Evolutionary conservation across 2,888 invertebrate genomes (phyloP), one percentile per base, ranked within the genome.

Genomic region (Andrena bicolor): DNA sequence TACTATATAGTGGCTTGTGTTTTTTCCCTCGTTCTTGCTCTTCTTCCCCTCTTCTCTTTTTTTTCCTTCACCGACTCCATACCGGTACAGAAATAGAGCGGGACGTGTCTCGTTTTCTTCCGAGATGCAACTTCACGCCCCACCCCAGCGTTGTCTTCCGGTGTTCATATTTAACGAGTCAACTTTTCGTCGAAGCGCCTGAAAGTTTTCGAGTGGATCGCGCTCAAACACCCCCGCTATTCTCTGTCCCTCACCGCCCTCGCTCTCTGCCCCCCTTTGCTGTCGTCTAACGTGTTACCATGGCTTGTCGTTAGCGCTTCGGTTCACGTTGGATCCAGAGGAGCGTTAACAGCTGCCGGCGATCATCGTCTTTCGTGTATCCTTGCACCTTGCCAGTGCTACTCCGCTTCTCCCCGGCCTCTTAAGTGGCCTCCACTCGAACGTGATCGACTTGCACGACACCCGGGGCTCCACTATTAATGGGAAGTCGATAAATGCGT

Each of bases 261-360:
- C 66, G 48, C 32, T 49, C 51, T 8, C 49, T 30, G 10, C 8
- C 49, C 16, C 16, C 20, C 6, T 66, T 51, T 7, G 58, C 28
- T 41, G 41, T 66, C 80, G 64, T 61, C 65, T 65, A 60, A 41
- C 56, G 53, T 68, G 78, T 79, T 79, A 76, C 68, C 35, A 16
- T 16, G 66, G 80, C 73, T 80, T 73, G 82, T 76, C 78, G 78
- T 80, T 82, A 80, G 75, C 84, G 84, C 84, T 80, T 70, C 74
- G 75, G 84, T 51, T 81, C 80, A 32, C 64, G 77, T 80, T 61
- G 72, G 68, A 73, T 84, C 82, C 65, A 63, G 76, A 73, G 63
- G 53, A 77, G 68, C 80, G 73, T 75, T 82, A 86, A 88, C 88
- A 88, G 83, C 88, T 86, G 88, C 76, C 85, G 75, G 74, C 82